Evolutionary conservation across 2,888 invertebrate species (phyloP), one percentile per base, ranked within the genome.

Genomic region (Perithous albicinctus): DNA sequence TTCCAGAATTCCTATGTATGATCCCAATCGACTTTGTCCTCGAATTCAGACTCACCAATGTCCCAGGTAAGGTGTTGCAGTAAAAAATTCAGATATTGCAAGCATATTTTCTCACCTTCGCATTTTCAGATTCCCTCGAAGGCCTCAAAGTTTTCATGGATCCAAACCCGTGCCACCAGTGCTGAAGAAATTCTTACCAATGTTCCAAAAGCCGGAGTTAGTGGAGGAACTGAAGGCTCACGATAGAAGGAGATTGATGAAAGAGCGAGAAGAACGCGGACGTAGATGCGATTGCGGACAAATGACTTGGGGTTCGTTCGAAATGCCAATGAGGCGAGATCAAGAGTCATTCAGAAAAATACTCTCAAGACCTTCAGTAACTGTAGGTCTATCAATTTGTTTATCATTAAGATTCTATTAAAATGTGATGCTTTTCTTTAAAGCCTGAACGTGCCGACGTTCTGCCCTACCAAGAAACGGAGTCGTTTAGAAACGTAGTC

Each of bases 401-500:
- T 54, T 20, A 61, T 43, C 10, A 43, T 56, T 63, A 15, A 4
- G 46, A 8, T 2, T 56, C 29, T 35, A 10, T 38, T 26, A 32
- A 15, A 59, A 43, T 69, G 26, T 18, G 20, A 29, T 26, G 5
- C n/a, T 73, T 29, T 51, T 63, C 51, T 59, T 1, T 4, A 18
- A 56, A 84, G 85, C 78, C 84, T 10, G 79, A 80, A 69, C 77
- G 48, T 23, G 75, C 78, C 18, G 78, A 77, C 5, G 79, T 70
- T 26, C 63, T 86, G 12, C 86, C 88, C 1, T 89, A 89, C 78
- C 89, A 90, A 61, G 88, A 87, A 51, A 86, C 85, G 0, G 82
- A 87, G 56, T 83, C 85, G 2, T 90, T 86, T 26, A 86, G 77
- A 66, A 81, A 85, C 8, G 82, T 90, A 1, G 38, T 87, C 20